Base-by-base conservation (phyloP, 2,113 vertebrate species). In the Elephas maximus region DNA sequence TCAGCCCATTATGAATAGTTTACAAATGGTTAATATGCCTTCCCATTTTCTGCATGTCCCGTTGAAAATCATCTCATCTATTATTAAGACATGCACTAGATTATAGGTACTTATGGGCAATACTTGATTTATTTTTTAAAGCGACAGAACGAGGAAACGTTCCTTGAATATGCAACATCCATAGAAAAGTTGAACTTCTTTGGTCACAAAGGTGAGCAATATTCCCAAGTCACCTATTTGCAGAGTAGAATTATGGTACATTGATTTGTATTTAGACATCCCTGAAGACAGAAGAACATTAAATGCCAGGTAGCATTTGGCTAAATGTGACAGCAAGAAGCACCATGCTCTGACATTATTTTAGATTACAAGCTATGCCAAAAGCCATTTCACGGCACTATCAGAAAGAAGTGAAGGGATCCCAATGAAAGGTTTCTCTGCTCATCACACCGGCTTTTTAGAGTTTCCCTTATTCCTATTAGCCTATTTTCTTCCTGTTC, bases 381-480 rank as follows among this genome's bases (percentile, higher is more conserved):
- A 89, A 94, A 98, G 88, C 90, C 80, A 97, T 95, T 94, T 78
- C 96, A 18, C 33, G 88, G 6, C 65, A 86, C 6, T 65, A 96
- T 81, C 63, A 91, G 83, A 86, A 95, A 93, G 60, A 91, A 94
- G 41, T 21, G 87, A 95, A 97, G 65, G 90, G 95, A 84, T 37
- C 60, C 71, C 69, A 96, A 5, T 77, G 93, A 97, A 97, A 94
- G 73, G 1, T 2, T 96, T 45, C 87, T 88, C 18, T 91, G 41
- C 69, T 96, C 77, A 87, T 94, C 85, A 91, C 89, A 41, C 85
- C 82, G 97, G n/a, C 92, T 95, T 88, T 86, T 96, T 87, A 95
- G 96, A 96, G 77, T 97, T 67, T 96, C 67, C 60, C 51, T 90
- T 94, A 98, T 98, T 98, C 98, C 97, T 91, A 95, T 97, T 96